Evolutionary conservation across 2,888 invertebrate species (phyloP).

Genomic region (Euclidia mi): DNA sequence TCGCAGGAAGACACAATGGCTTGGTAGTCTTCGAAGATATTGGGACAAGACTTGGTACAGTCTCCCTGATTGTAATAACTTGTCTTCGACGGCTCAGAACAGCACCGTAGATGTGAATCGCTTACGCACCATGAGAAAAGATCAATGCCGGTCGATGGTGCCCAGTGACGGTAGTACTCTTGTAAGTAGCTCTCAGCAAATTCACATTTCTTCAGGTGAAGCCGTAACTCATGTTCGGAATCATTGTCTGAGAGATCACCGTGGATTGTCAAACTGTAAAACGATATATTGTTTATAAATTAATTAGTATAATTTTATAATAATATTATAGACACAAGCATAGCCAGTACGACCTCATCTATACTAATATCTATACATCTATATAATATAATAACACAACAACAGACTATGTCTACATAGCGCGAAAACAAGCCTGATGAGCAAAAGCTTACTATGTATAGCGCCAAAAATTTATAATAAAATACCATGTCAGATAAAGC

Average conservation of each 20-base stretch:
- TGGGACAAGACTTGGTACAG: slow-evolving; percentile 72
- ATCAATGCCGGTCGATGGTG: slow-evolving; percentile 66
- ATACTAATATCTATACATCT: too few species aligned
- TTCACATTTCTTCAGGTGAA: slow-evolving; percentile 64
- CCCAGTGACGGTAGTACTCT: slow-evolving; percentile 75
- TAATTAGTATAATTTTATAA: not conserved
- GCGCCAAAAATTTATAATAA: too few species aligned
- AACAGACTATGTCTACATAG: too few species aligned
- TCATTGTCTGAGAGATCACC: slow-evolving; percentile 68
- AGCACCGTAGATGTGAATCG: slow-evolving; percentile 65
- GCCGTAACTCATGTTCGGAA: slow-evolving; percentile 52
- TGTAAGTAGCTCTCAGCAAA: slow-evolving; percentile 77
- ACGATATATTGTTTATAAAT: not conserved
- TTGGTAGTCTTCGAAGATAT: slow-evolving; percentile 71
- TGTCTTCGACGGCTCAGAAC: slow-evolving; percentile 61
- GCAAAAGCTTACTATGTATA: too few species aligned
- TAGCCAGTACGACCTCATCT: too few species aligned
- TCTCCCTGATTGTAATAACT: slow-evolving; percentile 63
- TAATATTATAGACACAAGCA: too few species aligned
- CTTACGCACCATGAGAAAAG: slow-evolving; percentile 70
- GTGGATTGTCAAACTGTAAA: slow-evolving; percentile 68
- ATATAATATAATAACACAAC: too few species aligned
- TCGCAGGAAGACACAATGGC: slow-evolving; percentile 64
- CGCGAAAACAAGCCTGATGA: too few species aligned
- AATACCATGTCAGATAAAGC: too few species aligned